These are phyloP conservation scores for Lycopodina hypogea DNA, from an alignment of 37 sponge, comb jelly and placozoan genomes.

Conservation along the genomic window DNA sequence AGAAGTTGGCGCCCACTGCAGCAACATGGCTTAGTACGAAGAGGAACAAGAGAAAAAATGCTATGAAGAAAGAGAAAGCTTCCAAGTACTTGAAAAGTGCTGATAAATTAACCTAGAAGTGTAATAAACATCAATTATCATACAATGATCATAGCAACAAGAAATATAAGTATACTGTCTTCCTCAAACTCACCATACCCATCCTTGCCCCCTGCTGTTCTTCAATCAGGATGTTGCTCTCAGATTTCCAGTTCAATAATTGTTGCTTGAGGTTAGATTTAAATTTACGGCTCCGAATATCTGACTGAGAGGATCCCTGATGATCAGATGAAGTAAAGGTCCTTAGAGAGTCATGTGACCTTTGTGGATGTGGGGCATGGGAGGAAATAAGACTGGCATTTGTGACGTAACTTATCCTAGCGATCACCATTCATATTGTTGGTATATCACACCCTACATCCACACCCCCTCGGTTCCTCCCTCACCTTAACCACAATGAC, in stretches of 20 bases:
- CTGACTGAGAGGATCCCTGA: background rate
- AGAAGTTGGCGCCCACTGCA: slow-evolving; percentile 73
- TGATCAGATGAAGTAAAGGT: background rate
- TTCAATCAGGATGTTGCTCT: slow-evolving; percentile 38
- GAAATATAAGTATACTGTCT: background rate
- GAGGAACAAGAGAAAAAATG: slow-evolving; percentile 39
- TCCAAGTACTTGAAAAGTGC: slow-evolving; percentile 61
- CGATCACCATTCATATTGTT: too few species aligned
- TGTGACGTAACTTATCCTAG: too few species aligned
- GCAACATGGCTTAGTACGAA: slow-evolving; percentile 37
- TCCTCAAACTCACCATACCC: slow-evolving; percentile 58
- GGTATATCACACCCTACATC: too few species aligned
- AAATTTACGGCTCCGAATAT: background rate
- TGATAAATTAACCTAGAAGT: slow-evolving; percentile 59
- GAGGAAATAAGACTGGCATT: too few species aligned
- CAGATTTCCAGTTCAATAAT: slow-evolving; percentile 38
- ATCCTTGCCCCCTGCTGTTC: slow-evolving; percentile 72
- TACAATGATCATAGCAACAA: background rate
- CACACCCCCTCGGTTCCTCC: too few species aligned
- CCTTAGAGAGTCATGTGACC: background rate
- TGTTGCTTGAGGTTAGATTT: slow-evolving; percentile 35
- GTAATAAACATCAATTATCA: background rate
- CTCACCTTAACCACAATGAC: too few species aligned
- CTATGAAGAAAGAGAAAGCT: slow-evolving; percentile 47
- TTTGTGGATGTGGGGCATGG: background rate